Evolutionary conservation across 2,888 invertebrate species (phyloP).

Genomic region (Tineola bisselliella): DNA sequence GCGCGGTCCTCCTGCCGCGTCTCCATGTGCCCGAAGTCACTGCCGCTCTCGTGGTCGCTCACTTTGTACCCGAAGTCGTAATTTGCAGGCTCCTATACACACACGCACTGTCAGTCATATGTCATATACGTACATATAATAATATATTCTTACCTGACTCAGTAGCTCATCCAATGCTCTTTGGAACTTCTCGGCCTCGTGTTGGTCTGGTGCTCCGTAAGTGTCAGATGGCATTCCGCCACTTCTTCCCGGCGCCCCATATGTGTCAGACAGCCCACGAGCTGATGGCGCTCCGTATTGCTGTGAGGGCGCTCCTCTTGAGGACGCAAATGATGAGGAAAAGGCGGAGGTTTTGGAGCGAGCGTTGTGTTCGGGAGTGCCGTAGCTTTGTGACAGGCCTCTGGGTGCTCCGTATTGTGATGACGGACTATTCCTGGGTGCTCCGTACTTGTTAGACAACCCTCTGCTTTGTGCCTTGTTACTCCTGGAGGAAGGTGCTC

Average conservation of each 20-base stretch:
- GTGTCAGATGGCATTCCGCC: constrained; percentile 44
- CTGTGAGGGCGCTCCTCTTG: constrained; percentile 16
- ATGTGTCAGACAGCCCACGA: constrained; percentile 28
- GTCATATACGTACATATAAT: neutral
- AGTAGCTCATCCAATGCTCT: constrained; percentile 38
- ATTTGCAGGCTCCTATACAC: constrained; percentile 69
- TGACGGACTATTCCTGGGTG: constrained; percentile 24
- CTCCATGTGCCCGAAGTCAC: constrained; percentile 74
- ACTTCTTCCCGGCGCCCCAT: constrained; percentile 26
- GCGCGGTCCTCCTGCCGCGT: constrained; percentile 71
- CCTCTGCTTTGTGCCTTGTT: constrained; percentile 18
- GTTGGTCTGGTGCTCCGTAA: constrained; percentile 47
- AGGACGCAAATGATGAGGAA: neutral
- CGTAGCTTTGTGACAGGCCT: neutral
- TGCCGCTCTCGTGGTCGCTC: constrained; percentile 69
- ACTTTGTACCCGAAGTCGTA: constrained; percentile 76
- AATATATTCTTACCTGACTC: constrained; percentile 31
- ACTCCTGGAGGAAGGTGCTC: neutral
- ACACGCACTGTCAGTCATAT: neutral
- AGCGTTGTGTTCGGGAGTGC: neutral
- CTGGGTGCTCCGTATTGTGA: constrained; percentile 29
- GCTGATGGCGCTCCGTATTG: constrained; percentile 22
- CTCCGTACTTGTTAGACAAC: constrained; percentile 31
- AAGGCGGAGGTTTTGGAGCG: neutral
- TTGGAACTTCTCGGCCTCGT: constrained; percentile 42